These are phyloP conservation scores for Apolygus lucorum DNA, from an alignment of 1,140 invertebrate genomes.

Conservation along the genomic window DNA sequence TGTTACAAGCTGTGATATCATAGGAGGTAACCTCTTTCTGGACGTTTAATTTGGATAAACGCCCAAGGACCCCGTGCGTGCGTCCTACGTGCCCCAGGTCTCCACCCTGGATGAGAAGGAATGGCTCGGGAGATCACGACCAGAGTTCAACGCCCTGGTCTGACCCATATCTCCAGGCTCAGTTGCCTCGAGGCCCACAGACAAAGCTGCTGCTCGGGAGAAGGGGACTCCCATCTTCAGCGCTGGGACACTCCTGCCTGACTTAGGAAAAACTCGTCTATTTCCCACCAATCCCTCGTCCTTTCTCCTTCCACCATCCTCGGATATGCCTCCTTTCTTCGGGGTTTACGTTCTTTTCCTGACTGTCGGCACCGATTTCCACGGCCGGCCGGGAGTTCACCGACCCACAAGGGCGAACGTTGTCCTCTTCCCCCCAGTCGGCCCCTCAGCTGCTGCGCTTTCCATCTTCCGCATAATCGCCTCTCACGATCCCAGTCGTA, in stretches of 20 bases:
- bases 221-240: background rate
- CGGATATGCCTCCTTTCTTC: background rate
- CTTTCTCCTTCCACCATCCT: background rate
- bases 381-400: background rate
- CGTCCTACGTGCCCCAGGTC: background rate
- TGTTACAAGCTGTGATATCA: constrained; percentile 13
- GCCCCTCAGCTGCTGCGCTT: background rate
- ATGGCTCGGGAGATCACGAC: background rate
- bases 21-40: constrained; percentile 8
- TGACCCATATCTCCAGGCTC: constrained; percentile 5
- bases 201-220: background rate
- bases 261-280: background rate
- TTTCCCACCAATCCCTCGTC: background rate
- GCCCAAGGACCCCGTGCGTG: background rate
- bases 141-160: background rate
- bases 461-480: background rate
- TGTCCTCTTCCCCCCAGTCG: background rate
- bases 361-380: background rate
- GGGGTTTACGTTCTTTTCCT: background rate
- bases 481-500: no score
- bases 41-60: constrained; percentile 5
- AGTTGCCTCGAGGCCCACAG: constrained; percentile 14
- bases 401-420: constrained; percentile 14
- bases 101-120: background rate
- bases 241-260: constrained; percentile 1